phyloP scores from a whole-genome alignment of 2,113 vertebrate genomes.

The Xenopus laevis region DNA sequence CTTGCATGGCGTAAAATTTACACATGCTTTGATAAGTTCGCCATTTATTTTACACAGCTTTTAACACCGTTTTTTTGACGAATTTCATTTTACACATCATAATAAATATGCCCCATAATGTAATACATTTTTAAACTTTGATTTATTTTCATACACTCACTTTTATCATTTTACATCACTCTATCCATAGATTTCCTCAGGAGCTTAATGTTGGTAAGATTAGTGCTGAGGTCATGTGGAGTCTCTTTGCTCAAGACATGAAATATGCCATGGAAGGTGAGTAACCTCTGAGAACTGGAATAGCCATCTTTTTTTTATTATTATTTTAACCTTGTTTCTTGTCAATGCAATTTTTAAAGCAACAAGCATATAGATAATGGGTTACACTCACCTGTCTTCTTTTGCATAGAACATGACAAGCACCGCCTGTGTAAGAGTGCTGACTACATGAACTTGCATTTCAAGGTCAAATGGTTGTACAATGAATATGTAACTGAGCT shows the following conservation, averaged over 20 bases:
- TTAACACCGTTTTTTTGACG: too few species aligned
- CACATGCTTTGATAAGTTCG: too few species aligned
- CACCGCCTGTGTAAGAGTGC: slow-evolving; percentile 96
- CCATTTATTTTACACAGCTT: too few species aligned
- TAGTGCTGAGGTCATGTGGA: slow-evolving; percentile 98
- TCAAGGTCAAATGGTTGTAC: slow-evolving; percentile 98
- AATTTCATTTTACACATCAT: too few species aligned
- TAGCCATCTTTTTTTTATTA: not conserved
- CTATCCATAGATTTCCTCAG: slow-evolving; percentile 75
- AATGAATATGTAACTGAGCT: slow-evolving; percentile 96
- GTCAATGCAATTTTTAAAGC: too few species aligned
- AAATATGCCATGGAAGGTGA: slow-evolving; percentile 98
- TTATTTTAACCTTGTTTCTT: too few species aligned
- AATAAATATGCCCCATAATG: too few species aligned
- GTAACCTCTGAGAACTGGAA: slow-evolving; percentile 38
- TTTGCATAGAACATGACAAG: slow-evolving; percentile 83
- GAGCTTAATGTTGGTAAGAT: slow-evolving; percentile 97
- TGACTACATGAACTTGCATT: slow-evolving; percentile 99
- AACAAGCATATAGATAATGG: not conserved
- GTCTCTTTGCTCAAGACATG: slow-evolving; percentile 98
- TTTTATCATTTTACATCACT: not conserved
- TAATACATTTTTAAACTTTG: too few species aligned
- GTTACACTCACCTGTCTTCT: too few species aligned
- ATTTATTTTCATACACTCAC: too few species aligned
- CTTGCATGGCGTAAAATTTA: too few species aligned